These are phyloP conservation scores for Periplaneta americana DNA, from an alignment of 1,140 invertebrate genomes.

Conservation along the genomic window DNA sequence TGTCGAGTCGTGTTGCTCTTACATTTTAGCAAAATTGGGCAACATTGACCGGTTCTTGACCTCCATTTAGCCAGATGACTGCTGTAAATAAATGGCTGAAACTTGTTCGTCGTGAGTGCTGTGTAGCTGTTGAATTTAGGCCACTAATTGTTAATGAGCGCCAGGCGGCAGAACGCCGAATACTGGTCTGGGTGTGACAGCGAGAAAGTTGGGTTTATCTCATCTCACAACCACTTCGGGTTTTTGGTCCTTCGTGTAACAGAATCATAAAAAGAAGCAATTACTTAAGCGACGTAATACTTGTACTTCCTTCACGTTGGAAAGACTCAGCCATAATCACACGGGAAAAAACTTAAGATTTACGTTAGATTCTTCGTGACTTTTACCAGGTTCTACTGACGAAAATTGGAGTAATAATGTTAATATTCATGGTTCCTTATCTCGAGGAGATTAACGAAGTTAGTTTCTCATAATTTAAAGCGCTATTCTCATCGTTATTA, in stretches of 20 bases:
- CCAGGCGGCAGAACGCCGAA: not conserved
- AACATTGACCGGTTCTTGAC: not conserved
- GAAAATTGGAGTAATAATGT: not conserved
- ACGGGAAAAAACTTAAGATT: no score
- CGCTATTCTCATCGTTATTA: no score
- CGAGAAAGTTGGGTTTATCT: not conserved
- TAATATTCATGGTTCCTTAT: no score
- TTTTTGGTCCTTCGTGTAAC: no score
- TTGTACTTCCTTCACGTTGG: not conserved
- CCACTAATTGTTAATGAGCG: not conserved
- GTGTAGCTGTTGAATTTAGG: not conserved
- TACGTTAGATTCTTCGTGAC: not conserved
- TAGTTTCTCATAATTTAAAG: no score
- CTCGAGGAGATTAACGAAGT: no score
- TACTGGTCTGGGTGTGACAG: not conserved
- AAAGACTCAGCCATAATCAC: not conserved
- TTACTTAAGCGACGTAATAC: no score
- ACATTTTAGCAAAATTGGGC: not conserved
- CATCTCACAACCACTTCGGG: not conserved
- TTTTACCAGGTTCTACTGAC: not conserved
- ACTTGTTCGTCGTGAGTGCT: not conserved
- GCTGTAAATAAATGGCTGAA: not conserved
- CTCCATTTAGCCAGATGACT: not conserved
- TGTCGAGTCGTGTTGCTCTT: not conserved
- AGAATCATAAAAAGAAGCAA: no score